Conservation (phyloP, 2,888 invertebrate species). For the Augiades crinisus region DNA sequence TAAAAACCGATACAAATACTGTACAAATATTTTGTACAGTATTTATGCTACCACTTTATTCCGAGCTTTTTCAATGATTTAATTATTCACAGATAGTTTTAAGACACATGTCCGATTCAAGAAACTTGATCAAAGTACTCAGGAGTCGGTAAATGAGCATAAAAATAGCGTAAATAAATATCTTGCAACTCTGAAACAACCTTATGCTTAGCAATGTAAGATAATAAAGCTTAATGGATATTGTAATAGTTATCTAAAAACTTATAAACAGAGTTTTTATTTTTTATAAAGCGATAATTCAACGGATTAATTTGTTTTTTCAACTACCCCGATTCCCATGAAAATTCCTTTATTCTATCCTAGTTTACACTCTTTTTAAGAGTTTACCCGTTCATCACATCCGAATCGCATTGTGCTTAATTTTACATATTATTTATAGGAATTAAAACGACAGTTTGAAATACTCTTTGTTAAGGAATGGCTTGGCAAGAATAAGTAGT, state of each 20-base stretch:
- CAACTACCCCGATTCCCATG: background rate
- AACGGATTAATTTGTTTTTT: too few species aligned
- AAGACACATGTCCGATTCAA: too few species aligned
- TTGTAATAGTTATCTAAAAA: slow-evolving; percentile 10
- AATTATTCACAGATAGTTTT: too few species aligned
- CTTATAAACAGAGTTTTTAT: background rate
- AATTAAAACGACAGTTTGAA: slow-evolving; percentile 7
- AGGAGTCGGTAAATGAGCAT: slow-evolving; percentile 7
- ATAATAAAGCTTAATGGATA: slow-evolving; percentile 10
- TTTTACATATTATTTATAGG: background rate
- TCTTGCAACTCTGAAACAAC: slow-evolving; percentile 8
- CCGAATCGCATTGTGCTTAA: slow-evolving; percentile 47
- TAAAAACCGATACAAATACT: too few species aligned
- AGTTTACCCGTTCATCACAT: slow-evolving; percentile 55
- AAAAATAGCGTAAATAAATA: slow-evolving; percentile 22
- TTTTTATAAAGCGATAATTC: slow-evolving; percentile 3
- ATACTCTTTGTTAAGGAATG: slow-evolving; percentile 5
- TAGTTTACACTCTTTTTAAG: slow-evolving; percentile 29
- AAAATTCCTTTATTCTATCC: slow-evolving; percentile 9
- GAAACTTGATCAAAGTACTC: too few species aligned
- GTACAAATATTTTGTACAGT: too few species aligned
- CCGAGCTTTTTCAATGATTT: too few species aligned
- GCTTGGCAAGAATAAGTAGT: slow-evolving; percentile 15
- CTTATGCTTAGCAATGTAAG: slow-evolving; percentile 17
- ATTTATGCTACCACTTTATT: too few species aligned